Evolutionary conservation across 2,797 vertebrate species (phyloP).

Genomic region (Lithobates sylvaticus): DNA sequence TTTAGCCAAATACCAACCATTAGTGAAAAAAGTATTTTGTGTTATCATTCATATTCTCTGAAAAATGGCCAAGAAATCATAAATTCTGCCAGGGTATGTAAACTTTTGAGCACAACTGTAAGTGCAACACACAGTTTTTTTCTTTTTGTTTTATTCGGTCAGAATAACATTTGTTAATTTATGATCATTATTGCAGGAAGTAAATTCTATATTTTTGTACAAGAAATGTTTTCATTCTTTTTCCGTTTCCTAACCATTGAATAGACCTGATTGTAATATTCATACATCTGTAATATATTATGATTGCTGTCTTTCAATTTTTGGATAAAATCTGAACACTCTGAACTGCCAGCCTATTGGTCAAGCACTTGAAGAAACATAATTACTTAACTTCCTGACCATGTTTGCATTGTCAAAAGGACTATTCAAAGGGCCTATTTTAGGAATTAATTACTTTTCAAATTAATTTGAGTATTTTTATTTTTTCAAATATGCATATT

Average conservation of each 20-base stretch:
- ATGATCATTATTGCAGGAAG: too few species aligned
- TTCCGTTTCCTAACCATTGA: neutral
- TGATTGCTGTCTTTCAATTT: neutral
- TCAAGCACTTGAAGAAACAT: neutral
- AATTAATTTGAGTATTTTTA: conserved; percentile 19
- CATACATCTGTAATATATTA: neutral
- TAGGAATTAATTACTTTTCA: conserved; percentile 37
- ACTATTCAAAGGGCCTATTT: conserved; percentile 6
- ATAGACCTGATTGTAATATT: neutral
- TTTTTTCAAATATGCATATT: conserved; percentile 11
- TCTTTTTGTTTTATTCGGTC: too few species aligned
- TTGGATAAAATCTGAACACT: conserved; percentile 1
- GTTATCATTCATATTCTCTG: too few species aligned
- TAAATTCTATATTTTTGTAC: too few species aligned
- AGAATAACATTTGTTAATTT: too few species aligned
- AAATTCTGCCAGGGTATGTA: too few species aligned
- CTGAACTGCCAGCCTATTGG: conserved; percentile 2
- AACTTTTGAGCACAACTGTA: too few species aligned
- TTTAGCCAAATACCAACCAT: too few species aligned
- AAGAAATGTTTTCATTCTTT: too few species aligned
- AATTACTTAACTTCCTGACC: conserved; percentile 6
- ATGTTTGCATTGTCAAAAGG: conserved; percentile 15
- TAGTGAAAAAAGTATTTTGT: too few species aligned
- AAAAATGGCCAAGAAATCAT: too few species aligned
- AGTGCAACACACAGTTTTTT: too few species aligned